Evolutionary conservation across 2,113 vertebrate species (phyloP), one percentile per base, ranked within the genome.

Genomic region (Pionites leucogaster): DNA sequence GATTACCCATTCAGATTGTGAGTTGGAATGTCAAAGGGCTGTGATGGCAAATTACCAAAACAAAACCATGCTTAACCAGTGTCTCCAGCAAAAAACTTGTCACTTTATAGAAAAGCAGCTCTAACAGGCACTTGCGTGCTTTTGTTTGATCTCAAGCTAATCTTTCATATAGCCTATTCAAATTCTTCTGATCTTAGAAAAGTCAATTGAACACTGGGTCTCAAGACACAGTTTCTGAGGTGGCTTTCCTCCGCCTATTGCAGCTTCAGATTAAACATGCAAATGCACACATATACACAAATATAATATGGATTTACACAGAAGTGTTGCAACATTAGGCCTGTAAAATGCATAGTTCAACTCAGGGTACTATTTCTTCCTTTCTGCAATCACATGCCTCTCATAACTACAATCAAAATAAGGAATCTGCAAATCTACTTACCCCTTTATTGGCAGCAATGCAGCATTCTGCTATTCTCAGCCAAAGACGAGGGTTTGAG

Each of bases 361-460:
- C 16, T 52, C 50, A 17, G 50, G 7, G 27, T 42, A 64, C 22
- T 65, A 42, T 14, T 57, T 44, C 49, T 35, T 80, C 44, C n/a
- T 81, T 81, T 78, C 25, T 52, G 39, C 18, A 35, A 46, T 24
- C 42, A 62, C 8, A 11, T 31, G 24, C 9, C 47, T 85, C 77
- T 78, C 39, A 22, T 13, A 85, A 28, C 44, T 18, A 49, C 35
- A 59, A 24, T 29, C 25, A 50, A 80, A 33, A 47, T 10, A 88
- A 77, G 20, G 77, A 50, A 49, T 42, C 10, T 69, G 16, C 59
- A 80, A 31, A 82, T 18, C 57, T 49, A 97, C 98, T 95, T 97
- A 99, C 99, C 98, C 99, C 99, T 92, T 99, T 99, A 94, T 99
- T 99, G 69, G 99, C 99, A 93, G 99, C 99, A 90, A 99, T 99